Base-by-base conservation (phyloP, 2,888 invertebrate genomes). In the Ochlodes sylvanus region DNA sequence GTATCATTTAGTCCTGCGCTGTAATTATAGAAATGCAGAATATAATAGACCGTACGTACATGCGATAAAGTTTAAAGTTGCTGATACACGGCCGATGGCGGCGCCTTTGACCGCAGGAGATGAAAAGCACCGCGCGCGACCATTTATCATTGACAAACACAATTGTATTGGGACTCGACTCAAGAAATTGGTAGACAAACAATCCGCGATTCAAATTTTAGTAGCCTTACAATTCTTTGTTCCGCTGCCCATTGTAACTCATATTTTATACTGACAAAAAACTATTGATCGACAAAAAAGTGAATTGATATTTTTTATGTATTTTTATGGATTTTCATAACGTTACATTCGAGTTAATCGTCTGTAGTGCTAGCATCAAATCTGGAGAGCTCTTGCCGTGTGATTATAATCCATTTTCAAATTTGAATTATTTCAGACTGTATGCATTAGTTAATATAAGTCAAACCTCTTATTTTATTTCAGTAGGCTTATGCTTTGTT, bases 91-190 rank as follows among this genome's bases (percentile, higher is more conserved):
- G 68, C 63, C 32, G 63, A 57, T 60, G 81, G 87, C 93, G 93
- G 93, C 84, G 85, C 86, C 87, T 93, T 92, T 92, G 92, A 89
- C 81, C 78, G 78, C 72, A 77, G 71, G 86, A 91, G 93, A 93
- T 93, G 92, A 93, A 92, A 92, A 89, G 90, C 83, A 75, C 92
- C 92, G 92, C 89, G 79, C 85, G 84, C 85, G 82, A 86, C 90
- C 92, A 93, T 93, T 93, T 92, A 93, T 93, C 93, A 93, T 92
- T 91, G 92, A 91, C 92, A 93, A 91, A 92, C 85, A 91, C 92
- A 92, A 91, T 92, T 87, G 92, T 92, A 90, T 91, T 86, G 87
- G 87, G 87, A 89, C 88, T 87, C 81, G 85, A 85, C 83, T 86
- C 84, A 83, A 88, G 86, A 86, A 89, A 90, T 90, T 87, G 88